These are phyloP conservation scores for Pseudomyrmex concolor DNA, from an alignment of 1,140 invertebrate genomes.

Conservation along the genomic window DNA sequence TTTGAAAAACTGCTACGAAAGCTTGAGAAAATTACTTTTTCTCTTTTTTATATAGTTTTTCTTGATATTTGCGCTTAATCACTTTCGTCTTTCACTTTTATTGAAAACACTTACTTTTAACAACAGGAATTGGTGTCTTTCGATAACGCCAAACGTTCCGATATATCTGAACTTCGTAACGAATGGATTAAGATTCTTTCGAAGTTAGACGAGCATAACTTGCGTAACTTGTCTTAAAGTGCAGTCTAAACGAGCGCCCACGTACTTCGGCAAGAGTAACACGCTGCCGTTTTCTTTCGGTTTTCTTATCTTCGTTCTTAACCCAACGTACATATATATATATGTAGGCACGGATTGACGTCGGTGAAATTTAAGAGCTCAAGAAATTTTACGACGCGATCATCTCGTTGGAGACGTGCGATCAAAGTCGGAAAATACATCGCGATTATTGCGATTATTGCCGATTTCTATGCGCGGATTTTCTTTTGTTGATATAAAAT, in stretches of 20 bases:
- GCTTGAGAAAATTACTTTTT: not conserved
- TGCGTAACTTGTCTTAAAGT: conserved; percentile 17
- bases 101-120: not conserved
- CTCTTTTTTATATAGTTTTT: no score
- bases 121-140: not conserved
- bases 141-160: conserved; percentile 2
- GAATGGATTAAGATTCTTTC: conserved; percentile 14
- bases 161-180: conserved; percentile 18
- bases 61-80: conserved; percentile 1
- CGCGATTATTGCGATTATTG: conserved; percentile 3
- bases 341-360: not conserved
- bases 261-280: not conserved
- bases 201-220: not conserved
- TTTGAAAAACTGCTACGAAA: not conserved
- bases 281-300: not conserved
- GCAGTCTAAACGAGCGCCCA: not conserved
- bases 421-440: conserved; percentile 1
- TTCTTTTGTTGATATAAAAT: not conserved
- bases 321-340: not conserved
- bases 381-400: not conserved
- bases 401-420: not conserved
- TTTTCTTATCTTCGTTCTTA: not conserved
- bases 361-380: not conserved
- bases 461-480: not conserved
- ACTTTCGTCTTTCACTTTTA: not conserved